Base-by-base conservation (phyloP, 2,888 invertebrate genomes). In the Cataglyphis albicans region DNA sequence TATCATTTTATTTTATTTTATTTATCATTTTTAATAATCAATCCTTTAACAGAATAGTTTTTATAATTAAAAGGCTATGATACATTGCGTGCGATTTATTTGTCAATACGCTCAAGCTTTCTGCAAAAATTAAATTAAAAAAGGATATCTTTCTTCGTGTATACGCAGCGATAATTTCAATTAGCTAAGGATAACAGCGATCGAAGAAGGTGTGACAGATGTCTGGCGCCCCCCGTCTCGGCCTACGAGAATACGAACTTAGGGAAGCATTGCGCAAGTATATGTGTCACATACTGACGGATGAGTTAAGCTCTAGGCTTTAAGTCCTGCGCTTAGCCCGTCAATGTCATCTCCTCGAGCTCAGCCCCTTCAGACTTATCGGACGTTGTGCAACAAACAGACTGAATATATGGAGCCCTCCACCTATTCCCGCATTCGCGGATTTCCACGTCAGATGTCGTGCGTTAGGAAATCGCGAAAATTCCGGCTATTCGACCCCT, bases 341-440 rank as follows among this genome's bases (percentile, higher is more conserved):
- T 93, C 93, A 93, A 93, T 93, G 93, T 93, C 93, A 93, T 93
- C 93, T 93, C 87, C 91, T 92, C 91, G 87, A 93, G 93, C 93
- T 93, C 92, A 93, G 92, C 92, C 94, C 93, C 93, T 94, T 93
- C 93, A 93, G 94, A 94, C 94, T 94, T 94, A 94, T 94, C 94
- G 94, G 94, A 93, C 94, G 91, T 80, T 80, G 88, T 91, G 93
- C 94, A 93, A 93, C 92, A 91, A 93, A 93, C 93, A 91, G 92
- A 90, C 92, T 90, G 90, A 92, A 86, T 83, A 85, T 89, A 86
- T 88, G 88, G 87, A 78, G 83, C 83, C 85, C 87, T 83, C 80
- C 84, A 80, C 85, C 84, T 81, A 83, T 81, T 81, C 84, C 84
- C 78, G 82, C 89, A 86, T 86, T 89, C 91, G 91, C 87, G 93